Base-by-base conservation (phyloP, 2,797 vertebrate genomes). In the Lagorchestes hirsutus region DNA sequence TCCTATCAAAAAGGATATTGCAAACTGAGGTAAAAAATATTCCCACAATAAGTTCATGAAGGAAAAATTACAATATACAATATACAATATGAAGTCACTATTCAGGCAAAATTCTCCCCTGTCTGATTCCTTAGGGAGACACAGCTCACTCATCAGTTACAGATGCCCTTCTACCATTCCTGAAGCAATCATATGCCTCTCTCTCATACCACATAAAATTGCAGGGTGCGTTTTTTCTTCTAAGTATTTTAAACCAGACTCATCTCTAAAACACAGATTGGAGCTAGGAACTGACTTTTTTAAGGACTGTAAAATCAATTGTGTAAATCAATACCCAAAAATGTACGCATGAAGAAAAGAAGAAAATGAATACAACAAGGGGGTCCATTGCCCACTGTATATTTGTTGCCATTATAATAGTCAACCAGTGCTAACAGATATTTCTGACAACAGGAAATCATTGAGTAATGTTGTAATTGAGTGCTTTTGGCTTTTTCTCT, bases 391-490 rank as follows among this genome's bases (percentile, higher is more conserved):
- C 40, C 74, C 40, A 27, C 40, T 50, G 27, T 27, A 11, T 5
- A 87, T 46, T 87, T 87, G 40, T 87, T 46, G 22, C 22, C 27
- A 24, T 24, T 46, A 87, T 9, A 46, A 50, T 22, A 87, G 8
- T 87, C 8, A 46, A 46, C 22, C 40, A 50, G 18, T 87, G 9
- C 40, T 87, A 87, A 87, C 40, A 87, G 22, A 87, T 87, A 87
- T 50, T 87, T 87, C 24, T 87, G 74, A 5, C 82, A 93, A 10
- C 57, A 27, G 29, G 56, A 93, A 93, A 52, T 10, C 56, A 90
- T 50, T 92, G 67, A 91, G 10, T 10, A 59, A 46, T 95, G 93
- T 95, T 92, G 18, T 24, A 87, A 55, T n/a, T 92, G 5, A 96
- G 95, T 96, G 3, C 1, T 5, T 55, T 93, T 4, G 11, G 4